Base-by-base conservation (phyloP, 1,140 invertebrate genomes). In the Stenopsyche tienmushanensis region DNA sequence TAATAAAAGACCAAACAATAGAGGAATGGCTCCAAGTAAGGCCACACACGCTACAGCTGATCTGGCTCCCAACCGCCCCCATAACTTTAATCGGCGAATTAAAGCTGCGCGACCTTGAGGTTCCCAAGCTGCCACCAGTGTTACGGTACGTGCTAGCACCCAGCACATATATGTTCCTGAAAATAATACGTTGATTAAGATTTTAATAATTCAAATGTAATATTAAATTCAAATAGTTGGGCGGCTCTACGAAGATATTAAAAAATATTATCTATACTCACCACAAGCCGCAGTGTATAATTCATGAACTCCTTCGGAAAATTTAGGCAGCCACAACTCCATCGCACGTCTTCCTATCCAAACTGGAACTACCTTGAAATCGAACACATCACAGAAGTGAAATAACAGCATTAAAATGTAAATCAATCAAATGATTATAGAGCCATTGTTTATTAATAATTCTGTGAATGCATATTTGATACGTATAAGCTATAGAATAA, bases 271-370 rank as follows among this genome's bases (percentile, higher is more conserved):
- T 39, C 18, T 9, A 15, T 15, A 71, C 74, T 72, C 53, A 80
- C 78, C 95, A 77, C 90, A 92, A 0, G 95, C 93, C 0, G 94
- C 91, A 0, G 96, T 99, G 73, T 99, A 98, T 0, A 99, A 79
- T 77, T 99, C 97, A 75, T 99, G 96, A 0, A 97, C 89, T 45
- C 85, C 82, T 41, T 84, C 81, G 3, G 86, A 81, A 1, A 87
- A 80, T 66, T 85, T 84, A 1, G 82, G 80, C 17, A 83, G 71
- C 91, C 93, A 96, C 1, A 96, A 68, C 0, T 88, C 85, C 92
- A 97, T 94, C 7, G 95, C 83, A 69, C 89, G 85, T 8, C 94
- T 84, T 3, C 96, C 96, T 65, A 97, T 83, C 80, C 89, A 94
- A 9, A 94, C 94, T 21, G 97, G 97, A 49, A 98, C 81, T 3